Conservation (phyloP, 92 coral and sea anemone species). For the Bergia sp. region DNA sequence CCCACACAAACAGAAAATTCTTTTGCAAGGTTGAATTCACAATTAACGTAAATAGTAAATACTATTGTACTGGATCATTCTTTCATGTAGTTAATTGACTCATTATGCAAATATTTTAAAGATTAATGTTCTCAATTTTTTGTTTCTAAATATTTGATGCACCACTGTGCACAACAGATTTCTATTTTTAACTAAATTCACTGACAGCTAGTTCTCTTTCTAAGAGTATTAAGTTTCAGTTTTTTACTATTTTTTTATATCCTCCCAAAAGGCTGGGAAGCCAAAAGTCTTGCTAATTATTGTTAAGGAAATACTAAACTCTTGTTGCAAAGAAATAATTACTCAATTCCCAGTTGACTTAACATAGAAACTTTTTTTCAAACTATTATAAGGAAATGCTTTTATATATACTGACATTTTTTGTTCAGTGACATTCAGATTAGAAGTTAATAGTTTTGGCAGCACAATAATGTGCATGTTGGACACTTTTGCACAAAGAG, state of each 20-base stretch:
- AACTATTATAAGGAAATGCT: background rate
- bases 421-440: background rate
- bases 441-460: background rate
- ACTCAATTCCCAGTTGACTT: background rate
- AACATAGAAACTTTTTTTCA: background rate
- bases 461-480: background rate
- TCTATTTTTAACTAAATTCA: background rate
- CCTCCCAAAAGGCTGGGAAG: too few species aligned
- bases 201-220: background rate
- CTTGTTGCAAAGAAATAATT: background rate
- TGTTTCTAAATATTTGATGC: background rate
- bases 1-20: background rate
- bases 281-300: background rate
- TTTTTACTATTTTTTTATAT: too few species aligned
- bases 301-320: background rate
- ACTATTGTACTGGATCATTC: slow-evolving; percentile 24
- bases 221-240: background rate
- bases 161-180: background rate
- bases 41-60: background rate
- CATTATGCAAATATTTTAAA: background rate
- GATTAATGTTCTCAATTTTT: slow-evolving; percentile 6
- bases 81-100: background rate
- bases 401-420: background rate
- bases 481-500: too few species aligned
- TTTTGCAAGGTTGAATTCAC: slow-evolving; percentile 17